These are phyloP conservation scores for Urocyon cinereoargenteus DNA, from an alignment of 2,797 vertebrate species.

Conservation along the genomic window DNA sequence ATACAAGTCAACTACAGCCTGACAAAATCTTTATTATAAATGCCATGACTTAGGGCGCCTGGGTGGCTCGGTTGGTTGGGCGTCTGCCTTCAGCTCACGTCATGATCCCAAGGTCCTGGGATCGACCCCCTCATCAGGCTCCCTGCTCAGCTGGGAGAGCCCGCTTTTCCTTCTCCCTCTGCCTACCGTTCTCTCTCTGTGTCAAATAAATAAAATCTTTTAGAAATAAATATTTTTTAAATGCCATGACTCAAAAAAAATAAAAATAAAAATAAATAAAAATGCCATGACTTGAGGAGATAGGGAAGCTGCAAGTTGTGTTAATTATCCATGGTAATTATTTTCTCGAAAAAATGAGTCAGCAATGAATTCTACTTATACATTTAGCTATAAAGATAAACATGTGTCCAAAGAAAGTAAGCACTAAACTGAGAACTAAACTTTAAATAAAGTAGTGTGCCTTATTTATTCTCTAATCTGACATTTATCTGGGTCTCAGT, in stretches of 20 bases:
- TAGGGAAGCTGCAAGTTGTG: background rate
- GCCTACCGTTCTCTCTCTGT: too few species aligned
- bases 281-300: background rate
- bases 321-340: constrained; percentile 51
- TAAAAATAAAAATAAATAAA: too few species aligned
- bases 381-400: constrained; percentile 38
- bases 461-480: constrained; percentile 33
- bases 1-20: constrained; percentile 39
- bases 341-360: constrained; percentile 33
- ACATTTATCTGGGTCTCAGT: background rate
- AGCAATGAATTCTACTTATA: constrained; percentile 31
- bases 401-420: constrained; percentile 39
- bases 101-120: too few species aligned
- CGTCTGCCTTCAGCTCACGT: too few species aligned
- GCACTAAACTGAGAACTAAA: constrained; percentile 54
- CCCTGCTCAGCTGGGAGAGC: too few species aligned
- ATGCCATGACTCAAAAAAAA: too few species aligned
- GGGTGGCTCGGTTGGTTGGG: too few species aligned
- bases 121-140: too few species aligned
- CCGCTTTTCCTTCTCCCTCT: too few species aligned
- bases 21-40: constrained; percentile 57
- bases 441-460: constrained; percentile 43
- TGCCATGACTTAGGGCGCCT: background rate
- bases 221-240: too few species aligned
- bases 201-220: too few species aligned